Base-by-base conservation (phyloP, 2,113 vertebrate genomes). In the Drymodes brunneopygia region DNA sequence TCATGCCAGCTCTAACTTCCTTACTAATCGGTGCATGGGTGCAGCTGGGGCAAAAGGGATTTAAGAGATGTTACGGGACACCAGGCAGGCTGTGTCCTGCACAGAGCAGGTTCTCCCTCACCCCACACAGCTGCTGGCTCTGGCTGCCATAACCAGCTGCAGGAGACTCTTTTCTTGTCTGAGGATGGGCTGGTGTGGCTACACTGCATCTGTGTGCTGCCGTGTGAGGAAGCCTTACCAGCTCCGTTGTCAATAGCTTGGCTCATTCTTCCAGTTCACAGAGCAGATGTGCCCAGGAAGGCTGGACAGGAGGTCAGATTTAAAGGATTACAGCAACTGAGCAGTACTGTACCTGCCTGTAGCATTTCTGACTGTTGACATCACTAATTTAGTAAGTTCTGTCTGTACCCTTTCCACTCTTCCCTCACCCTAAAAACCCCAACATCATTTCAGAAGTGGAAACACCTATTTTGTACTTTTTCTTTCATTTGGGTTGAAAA, bases 11-110 rank as follows among this genome's bases (percentile, higher is more conserved):
- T 82, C 61, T 51, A 15, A 58, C 27, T 57, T 79, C 79, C 57
- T 79, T 25, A n/a, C 18, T 45, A 16, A 40, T 21, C 0, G 0
- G 18, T 19, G 40, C n/a, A 23, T 0, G 1, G 29, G 62, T n/a
- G 22, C 45, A 56, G 36, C 28, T 53, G 48, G 58, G 45, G 45
- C 29, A 64, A 71, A 74, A 74, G 23, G 42, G 65, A 44, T 69
- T 81, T 61, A 16, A 40, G 60, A 51, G 53, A 38, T 29, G 10
- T 19, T 47, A 29, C 3, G 0, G 62, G 44, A 48, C 40, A 91
- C 9, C n/a, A 23, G 28, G 51, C 71, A 45, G 15, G 20, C 47
- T 62, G 33, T 0, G 1, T 31, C 47, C 82, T 42, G 66, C 29
- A 12, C 7, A 3, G 13, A 75, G 10, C 22, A 40, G 28, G 15